Evolutionary conservation across 1,140 invertebrate genomes (phyloP).

Genomic region (Tribolium madens): DNA sequence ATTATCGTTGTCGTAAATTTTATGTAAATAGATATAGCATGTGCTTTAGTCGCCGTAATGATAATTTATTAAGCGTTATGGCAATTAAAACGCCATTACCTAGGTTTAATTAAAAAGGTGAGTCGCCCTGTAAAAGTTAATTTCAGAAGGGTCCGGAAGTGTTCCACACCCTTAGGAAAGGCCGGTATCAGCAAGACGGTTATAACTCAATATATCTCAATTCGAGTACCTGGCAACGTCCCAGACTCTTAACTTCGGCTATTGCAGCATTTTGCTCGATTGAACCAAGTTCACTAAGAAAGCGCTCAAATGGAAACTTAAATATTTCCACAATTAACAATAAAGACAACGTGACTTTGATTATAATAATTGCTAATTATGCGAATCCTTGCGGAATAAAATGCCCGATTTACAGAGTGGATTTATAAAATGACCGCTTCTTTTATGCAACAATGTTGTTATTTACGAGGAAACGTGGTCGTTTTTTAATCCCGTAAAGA

Average conservation of each 20-base stretch:
- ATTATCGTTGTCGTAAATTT: slow-evolving; percentile 31
- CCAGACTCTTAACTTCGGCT: slow-evolving; percentile 37
- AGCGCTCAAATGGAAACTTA: slow-evolving; percentile 19
- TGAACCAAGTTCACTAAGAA: slow-evolving; percentile 21
- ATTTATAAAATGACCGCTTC: background rate
- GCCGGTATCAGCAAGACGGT: slow-evolving; percentile 40
- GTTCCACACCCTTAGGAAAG: slow-evolving; percentile 35
- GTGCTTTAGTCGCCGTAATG: slow-evolving; percentile 13
- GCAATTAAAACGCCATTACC: slow-evolving; percentile 37
- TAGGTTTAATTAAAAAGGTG: slow-evolving; percentile 38
- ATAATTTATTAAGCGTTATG: slow-evolving; percentile 31
- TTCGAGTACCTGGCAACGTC: slow-evolving; percentile 43
- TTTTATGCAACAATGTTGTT: slow-evolving; percentile 30
- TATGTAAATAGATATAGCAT: slow-evolving; percentile 19
- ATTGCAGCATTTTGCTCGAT: slow-evolving; percentile 30
- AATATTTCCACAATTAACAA: slow-evolving; percentile 23
- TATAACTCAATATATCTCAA: slow-evolving; percentile 45
- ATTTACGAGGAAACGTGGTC: slow-evolving; percentile 23
- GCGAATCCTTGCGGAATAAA: background rate
- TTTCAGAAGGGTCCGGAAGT: slow-evolving; percentile 34
- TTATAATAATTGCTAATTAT: background rate
- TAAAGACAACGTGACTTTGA: background rate
- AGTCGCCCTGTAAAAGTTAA: slow-evolving; percentile 20
- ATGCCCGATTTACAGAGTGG: background rate
- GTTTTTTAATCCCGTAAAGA: slow-evolving; percentile 34